These are phyloP conservation scores for Tryphoninae sp. DNA, from an alignment of 2,888 invertebrate species.

Conservation along the genomic window DNA sequence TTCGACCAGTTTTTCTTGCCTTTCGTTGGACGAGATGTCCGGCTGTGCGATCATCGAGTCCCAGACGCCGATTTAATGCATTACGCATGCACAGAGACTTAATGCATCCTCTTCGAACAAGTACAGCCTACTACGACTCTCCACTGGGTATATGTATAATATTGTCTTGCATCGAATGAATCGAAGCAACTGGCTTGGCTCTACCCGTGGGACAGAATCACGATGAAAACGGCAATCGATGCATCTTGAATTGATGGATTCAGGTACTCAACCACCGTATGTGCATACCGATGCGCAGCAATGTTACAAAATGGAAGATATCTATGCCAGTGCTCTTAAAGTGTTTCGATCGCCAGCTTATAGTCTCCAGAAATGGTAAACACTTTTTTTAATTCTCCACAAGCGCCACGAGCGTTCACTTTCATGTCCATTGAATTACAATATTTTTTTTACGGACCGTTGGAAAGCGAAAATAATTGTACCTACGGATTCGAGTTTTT, in stretches of 20 bases:
- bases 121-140: constrained; percentile 2
- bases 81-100: constrained; percentile 70
- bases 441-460: too few relatives aligned
- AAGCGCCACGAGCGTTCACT: too few relatives aligned
- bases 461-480: too few relatives aligned
- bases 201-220: constrained; percentile 25
- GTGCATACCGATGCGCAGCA: constrained; percentile 29
- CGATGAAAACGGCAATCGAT: constrained; percentile 12
- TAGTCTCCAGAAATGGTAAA: neutral
- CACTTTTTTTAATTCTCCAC: too few relatives aligned
- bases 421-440: too few relatives aligned
- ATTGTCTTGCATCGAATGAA: constrained; percentile 3
- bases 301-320: constrained; percentile 19
- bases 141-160: constrained; percentile 31
- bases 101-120: constrained; percentile 52
- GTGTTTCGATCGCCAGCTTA: neutral
- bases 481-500: too few relatives aligned
- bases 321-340: neutral
- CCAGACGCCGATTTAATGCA: constrained; percentile 66
- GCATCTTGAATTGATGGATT: constrained; percentile 25
- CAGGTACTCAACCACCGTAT: constrained; percentile 23
- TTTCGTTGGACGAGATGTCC: constrained; percentile 63
- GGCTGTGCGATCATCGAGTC: constrained; percentile 59
- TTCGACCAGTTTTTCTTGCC: constrained; percentile 70
- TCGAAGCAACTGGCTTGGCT: constrained; percentile 2